Evolutionary conservation across 2,797 vertebrate genomes (phyloP).

Genomic region (Alfaro cultratus): DNA sequence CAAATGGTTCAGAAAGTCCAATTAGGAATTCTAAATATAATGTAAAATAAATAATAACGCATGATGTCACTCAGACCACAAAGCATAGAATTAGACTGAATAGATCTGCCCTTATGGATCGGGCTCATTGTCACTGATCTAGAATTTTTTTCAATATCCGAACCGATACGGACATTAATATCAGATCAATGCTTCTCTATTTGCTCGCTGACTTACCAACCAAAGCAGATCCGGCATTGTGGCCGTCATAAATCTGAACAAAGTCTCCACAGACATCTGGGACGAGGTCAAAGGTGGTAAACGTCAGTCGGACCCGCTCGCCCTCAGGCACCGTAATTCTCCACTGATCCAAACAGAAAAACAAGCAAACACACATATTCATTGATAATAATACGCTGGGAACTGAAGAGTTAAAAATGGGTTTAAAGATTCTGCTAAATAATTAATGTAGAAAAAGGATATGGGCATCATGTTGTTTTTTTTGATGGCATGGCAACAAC

Average conservation of each 20-base stretch:
- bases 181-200: too few relatives aligned
- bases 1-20: too few relatives aligned
- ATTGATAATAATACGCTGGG: not conserved
- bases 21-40: too few relatives aligned
- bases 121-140: too few relatives aligned
- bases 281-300: constrained; percentile 79
- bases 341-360: constrained; percentile 69
- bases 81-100: too few relatives aligned
- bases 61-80: too few relatives aligned
- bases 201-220: constrained; percentile 56
- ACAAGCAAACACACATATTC: constrained; percentile 26
- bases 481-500: constrained; percentile 7
- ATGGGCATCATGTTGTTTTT: constrained; percentile 4
- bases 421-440: not conserved
- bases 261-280: constrained; percentile 79
- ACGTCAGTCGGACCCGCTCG: constrained; percentile 74
- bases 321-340: constrained; percentile 76
- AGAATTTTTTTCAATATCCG: too few relatives aligned
- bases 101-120: too few relatives aligned
- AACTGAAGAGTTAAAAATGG: not conserved
- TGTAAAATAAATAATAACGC: too few relatives aligned
- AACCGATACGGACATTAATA: too few relatives aligned
- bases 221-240: constrained; percentile 50
- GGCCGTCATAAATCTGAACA: constrained; percentile 78
- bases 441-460: not conserved